Conservation (phyloP, 1,140 invertebrate genomes). For the Cydia pomonella region DNA sequence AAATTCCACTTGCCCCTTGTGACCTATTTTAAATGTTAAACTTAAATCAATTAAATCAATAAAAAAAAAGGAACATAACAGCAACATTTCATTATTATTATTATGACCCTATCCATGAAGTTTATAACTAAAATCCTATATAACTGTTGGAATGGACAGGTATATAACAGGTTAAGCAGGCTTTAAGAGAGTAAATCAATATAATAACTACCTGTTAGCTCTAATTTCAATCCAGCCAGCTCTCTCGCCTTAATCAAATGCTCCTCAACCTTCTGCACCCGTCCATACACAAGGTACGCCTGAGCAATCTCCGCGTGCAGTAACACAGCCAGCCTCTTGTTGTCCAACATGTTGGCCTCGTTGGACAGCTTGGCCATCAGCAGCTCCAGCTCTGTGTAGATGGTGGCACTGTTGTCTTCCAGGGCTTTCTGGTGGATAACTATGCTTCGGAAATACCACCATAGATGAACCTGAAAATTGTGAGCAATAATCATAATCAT, state of each 20-base stretch:
- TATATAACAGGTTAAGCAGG: too few relatives aligned
- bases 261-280: slow-evolving; percentile 85
- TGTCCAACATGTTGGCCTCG: slow-evolving; percentile 60
- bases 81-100: too few relatives aligned
- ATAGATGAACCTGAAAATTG: slow-evolving; percentile 78
- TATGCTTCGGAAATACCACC: slow-evolving; percentile 89
- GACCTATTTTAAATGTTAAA: too few relatives aligned
- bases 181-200: too few relatives aligned
- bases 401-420: slow-evolving; percentile 85
- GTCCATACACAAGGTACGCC: slow-evolving; percentile 87
- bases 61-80: too few relatives aligned
- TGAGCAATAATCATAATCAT: background rate
- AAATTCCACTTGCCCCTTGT: too few relatives aligned
- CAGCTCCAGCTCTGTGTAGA: slow-evolving; percentile 84
- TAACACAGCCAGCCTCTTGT: slow-evolving; percentile 82
- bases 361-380: slow-evolving; percentile 81
- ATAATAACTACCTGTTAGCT: slow-evolving; percentile 81
- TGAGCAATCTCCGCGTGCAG: slow-evolving; percentile 89
- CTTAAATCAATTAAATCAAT: too few relatives aligned
- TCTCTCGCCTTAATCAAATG: slow-evolving; percentile 84
- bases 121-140: too few relatives aligned
- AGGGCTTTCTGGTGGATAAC: slow-evolving; percentile 88
- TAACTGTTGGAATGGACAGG: too few relatives aligned
- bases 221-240: slow-evolving; percentile 84
- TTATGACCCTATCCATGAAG: background rate